Conservation (phyloP, 1,140 invertebrate species). For the Apis cerana region DNA sequence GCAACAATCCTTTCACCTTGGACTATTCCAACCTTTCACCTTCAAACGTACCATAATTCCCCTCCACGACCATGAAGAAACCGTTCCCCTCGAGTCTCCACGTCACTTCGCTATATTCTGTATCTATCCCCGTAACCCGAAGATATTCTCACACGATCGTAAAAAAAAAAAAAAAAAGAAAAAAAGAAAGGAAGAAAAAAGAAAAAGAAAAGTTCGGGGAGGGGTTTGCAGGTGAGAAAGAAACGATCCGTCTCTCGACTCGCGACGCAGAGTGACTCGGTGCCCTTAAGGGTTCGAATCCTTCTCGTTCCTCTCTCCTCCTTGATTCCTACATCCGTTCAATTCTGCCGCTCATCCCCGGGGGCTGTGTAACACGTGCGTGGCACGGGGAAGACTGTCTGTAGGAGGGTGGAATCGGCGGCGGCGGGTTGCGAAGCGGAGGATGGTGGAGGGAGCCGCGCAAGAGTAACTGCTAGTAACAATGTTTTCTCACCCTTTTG, state of each 20-base stretch:
- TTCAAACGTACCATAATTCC: too few species aligned
- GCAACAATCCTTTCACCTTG: too few species aligned
- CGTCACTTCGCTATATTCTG: too few species aligned
- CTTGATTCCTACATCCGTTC: slow-evolving; percentile 60
- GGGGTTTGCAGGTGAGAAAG: slow-evolving; percentile 38
- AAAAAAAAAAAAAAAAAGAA: not conserved
- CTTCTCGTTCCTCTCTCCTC: slow-evolving; percentile 48
- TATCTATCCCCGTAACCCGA: not conserved
- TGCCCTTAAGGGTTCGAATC: slow-evolving; percentile 66
- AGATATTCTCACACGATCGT: not conserved
- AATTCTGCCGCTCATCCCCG: slow-evolving; percentile 66
- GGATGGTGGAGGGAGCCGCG: slow-evolving; percentile 52
- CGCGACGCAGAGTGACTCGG: slow-evolving; percentile 54
- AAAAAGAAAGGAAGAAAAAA: not conserved
- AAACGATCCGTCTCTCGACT: slow-evolving; percentile 63
- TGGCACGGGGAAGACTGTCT: slow-evolving; percentile 56
- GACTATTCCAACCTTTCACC: too few species aligned
- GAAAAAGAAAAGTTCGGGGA: not conserved
- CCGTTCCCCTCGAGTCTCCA: too few species aligned
- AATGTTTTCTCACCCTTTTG: slow-evolving; percentile 80
- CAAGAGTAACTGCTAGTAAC: slow-evolving; percentile 77
- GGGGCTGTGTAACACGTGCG: slow-evolving; percentile 72
- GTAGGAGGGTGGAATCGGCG: slow-evolving; percentile 32
- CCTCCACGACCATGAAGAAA: too few species aligned
- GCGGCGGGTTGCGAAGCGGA: slow-evolving; percentile 4